Conservation (phyloP, 23 tunicate genomes). For the Clavelina lepadiformis region DNA sequence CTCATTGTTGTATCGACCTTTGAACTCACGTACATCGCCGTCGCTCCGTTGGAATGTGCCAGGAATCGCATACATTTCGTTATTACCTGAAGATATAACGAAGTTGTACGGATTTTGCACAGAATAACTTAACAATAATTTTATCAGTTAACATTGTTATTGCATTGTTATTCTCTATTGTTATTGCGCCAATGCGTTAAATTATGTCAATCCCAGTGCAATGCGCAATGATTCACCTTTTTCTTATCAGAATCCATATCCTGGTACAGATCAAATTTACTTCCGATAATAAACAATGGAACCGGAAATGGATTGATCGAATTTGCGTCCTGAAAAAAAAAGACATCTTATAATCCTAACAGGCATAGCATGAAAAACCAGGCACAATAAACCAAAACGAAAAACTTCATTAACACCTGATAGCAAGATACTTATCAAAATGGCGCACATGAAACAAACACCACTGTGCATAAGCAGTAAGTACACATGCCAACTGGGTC, state of each 20-base stretch:
- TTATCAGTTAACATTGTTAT: too few relatives aligned
- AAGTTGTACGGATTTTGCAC: not conserved
- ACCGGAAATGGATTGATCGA: constrained; percentile 83
- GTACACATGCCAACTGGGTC: too few relatives aligned
- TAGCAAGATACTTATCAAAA: too few relatives aligned
- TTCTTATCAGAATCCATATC: constrained; percentile 61
- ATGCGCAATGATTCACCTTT: constrained; percentile 42
- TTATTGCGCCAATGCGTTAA: too few relatives aligned
- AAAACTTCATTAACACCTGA: too few relatives aligned
- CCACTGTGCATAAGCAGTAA: too few relatives aligned
- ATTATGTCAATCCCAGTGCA: too few relatives aligned
- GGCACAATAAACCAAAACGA: too few relatives aligned
- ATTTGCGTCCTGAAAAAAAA: constrained; percentile 42
- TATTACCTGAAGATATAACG: constrained; percentile 45
- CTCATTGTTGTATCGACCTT: constrained; percentile 67
- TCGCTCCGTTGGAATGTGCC: constrained; percentile 74
- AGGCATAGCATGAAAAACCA: too few relatives aligned
- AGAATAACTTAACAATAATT: not conserved
- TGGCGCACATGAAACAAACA: too few relatives aligned
- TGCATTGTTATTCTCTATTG: too few relatives aligned
- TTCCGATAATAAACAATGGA: constrained; percentile 81
- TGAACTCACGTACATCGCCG: constrained; percentile 62
- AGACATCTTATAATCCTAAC: not conserved
- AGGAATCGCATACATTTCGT: constrained; percentile 56
- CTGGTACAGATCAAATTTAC: constrained; percentile 78